These are phyloP conservation scores for Eucidaris tribuloides DNA, from an alignment of 35 echinoderm and acorn worm species.

Conservation along the genomic window DNA sequence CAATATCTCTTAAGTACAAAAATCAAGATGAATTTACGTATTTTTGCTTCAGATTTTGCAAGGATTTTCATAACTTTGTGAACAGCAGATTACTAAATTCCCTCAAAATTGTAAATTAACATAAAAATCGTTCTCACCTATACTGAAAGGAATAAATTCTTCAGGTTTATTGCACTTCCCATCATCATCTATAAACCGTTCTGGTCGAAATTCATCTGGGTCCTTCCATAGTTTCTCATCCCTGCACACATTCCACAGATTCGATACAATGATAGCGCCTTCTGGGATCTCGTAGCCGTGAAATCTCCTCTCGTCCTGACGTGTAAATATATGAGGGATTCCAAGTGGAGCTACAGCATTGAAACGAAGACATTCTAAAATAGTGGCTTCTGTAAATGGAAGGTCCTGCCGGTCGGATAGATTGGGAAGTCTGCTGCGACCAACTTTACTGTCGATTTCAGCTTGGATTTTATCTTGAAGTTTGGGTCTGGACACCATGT, in stretches of 20 bases:
- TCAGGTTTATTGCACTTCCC: constrained; percentile 45
- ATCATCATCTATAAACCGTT: constrained; percentile 56
- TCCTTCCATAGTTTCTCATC: constrained; percentile 59
- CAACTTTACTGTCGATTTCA: constrained; percentile 52
- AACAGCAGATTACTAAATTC: too few species aligned
- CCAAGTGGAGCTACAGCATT: constrained; percentile 17
- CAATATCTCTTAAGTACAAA: too few species aligned
- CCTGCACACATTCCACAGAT: constrained; percentile 14
- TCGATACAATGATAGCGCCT: constrained; percentile 55
- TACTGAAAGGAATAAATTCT: constrained; percentile 70
- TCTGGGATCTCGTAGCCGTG: constrained; percentile 46
- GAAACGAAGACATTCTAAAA: constrained; percentile 37
- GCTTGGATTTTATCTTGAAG: constrained; percentile 50
- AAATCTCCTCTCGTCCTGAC: background rate
- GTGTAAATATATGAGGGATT: constrained; percentile 10
- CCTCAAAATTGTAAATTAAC: too few species aligned
- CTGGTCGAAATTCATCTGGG: constrained; percentile 56
- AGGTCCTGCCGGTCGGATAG: constrained; percentile 3
- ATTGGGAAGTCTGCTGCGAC: background rate
- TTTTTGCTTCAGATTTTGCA: too few species aligned
- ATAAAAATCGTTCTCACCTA: too few species aligned
- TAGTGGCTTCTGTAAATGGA: constrained; percentile 29
- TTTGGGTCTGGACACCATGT: constrained; percentile 13
- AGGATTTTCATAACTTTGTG: too few species aligned
- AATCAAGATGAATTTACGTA: too few species aligned